Evolutionary conservation across 2,797 vertebrate species (phyloP), one percentile per base, ranked within the genome.

Genomic region (Fistularia commersonii): DNA sequence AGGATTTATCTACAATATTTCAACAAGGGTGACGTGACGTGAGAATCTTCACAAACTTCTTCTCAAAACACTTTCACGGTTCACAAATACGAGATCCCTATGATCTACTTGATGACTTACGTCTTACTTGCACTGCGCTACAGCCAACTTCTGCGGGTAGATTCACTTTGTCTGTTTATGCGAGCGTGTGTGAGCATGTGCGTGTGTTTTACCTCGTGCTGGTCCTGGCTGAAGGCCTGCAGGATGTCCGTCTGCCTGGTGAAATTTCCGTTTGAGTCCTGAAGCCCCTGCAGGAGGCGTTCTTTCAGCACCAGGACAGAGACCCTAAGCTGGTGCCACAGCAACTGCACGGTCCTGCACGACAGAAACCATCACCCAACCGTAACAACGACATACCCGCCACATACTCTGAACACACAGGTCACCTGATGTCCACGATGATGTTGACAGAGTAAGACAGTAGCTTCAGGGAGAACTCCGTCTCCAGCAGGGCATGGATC

Each of bases 181-280:
- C 23, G 23, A 2, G 23, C 23, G 4, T 8, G 14, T 6, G 7
- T 40, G 35, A 41, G 8, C 33, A 9, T 13, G 34, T 15, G 6
- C 1, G 10, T 57, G 36, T 36, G 5, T 10, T 1, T 1, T 33
- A 84, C 81, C 76, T 84, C 69, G 0, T 94, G 89, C 59, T 94
- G 93, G 78, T 98, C 96, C 76, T 95, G 92, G 43, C 92, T 93
- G 88, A 99, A 98, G 12, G 96, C 95, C 84, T 99, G 97, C 50
- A 98, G 87, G 76, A 98, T 98, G 80, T 99, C 94, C 0, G 96
- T 97, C 90, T 98, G 95, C 8, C 96, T 87, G 43, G 96, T 98
- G 80, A 92, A 98, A 90, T 99, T 99, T 50, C 97, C 97, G 92
- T 99, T 99, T 83, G 96, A 91, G 62, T 99, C 97, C 85, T 98